Percentiles rank a stretch among this genome's conserved stretches.
Conservation (phyloP, 2,888 invertebrate genomes). For the Stomorhina lunata region DNA sequence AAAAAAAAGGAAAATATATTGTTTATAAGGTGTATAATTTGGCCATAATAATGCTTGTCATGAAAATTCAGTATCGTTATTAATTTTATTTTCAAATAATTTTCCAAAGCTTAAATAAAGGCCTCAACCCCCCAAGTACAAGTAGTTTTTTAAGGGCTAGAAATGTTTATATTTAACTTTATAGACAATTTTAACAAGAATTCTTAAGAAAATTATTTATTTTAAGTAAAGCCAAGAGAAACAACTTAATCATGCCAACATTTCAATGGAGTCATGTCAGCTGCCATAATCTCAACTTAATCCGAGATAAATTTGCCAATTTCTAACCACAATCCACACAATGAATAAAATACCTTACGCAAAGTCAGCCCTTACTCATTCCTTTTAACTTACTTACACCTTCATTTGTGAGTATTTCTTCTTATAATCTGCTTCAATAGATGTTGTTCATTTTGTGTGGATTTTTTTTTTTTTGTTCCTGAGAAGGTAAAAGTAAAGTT, state of each 20-base stretch:
- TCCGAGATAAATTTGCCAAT: slow-evolving; percentile 73
- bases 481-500: not conserved
- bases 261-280: slow-evolving; percentile 77
- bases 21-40: slow-evolving; percentile 78
- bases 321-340: slow-evolving; percentile 62
- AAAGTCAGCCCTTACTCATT: no score
- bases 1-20: slow-evolving; percentile 51
- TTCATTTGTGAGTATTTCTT: slow-evolving; percentile 16
- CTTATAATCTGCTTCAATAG: slow-evolving; percentile 37
- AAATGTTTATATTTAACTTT: slow-evolving; percentile 13
- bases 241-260: slow-evolving; percentile 70
- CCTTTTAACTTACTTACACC: no score
- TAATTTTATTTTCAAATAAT: slow-evolving; percentile 72
- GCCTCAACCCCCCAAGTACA: not conserved
- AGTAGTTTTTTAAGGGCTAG: not conserved
- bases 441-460: slow-evolving; percentile 16
- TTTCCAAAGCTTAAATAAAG: slow-evolving; percentile 36
- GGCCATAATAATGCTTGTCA: slow-evolving; percentile 80
- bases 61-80: slow-evolving; percentile 75
- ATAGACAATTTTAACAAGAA: slow-evolving; percentile 15
- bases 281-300: slow-evolving; percentile 74
- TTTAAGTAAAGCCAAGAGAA: slow-evolving; percentile 19
- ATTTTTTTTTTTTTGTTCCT: not conserved
- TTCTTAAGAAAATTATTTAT: slow-evolving; percentile 21
- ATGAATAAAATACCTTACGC: slow-evolving; percentile 39